A percentile compares a stretch with the other conserved stretches of the same genome.
Evolutionary conservation across 2,888 invertebrate species (phyloP).

Genomic region (Cephus sareptanus): DNA sequence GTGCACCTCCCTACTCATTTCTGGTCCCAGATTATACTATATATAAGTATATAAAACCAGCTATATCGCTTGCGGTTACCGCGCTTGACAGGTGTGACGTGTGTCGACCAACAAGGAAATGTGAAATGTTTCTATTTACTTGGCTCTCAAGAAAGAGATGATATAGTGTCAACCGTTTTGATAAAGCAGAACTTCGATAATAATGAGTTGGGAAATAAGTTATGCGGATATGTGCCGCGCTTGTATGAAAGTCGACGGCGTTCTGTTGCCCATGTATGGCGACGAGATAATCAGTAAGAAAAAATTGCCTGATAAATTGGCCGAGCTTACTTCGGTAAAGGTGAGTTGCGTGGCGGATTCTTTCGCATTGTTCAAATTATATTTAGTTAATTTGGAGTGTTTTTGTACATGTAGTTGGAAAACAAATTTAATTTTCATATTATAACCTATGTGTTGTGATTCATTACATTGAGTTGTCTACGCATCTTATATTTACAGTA

Average conservation of each 20-base stretch:
- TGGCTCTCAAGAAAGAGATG: not conserved
- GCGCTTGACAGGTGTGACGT: not conserved
- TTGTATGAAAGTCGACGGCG: conserved; percentile 59
- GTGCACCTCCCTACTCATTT: too few species aligned
- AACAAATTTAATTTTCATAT: not conserved
- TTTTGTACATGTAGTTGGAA: not conserved
- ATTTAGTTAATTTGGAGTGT: not conserved
- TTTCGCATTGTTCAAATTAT: not conserved
- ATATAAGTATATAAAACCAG: not conserved
- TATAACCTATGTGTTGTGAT: not conserved
- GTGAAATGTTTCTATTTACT: conserved; percentile 3
- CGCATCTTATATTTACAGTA: not conserved
- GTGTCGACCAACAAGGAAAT: not conserved
- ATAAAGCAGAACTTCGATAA: conserved; percentile 15
- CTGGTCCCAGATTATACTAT: too few species aligned
- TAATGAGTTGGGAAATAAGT: conserved; percentile 46
- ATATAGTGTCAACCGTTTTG: not conserved
- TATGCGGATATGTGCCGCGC: conserved; percentile 58
- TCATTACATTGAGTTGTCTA: not conserved
- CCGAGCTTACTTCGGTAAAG: conserved; percentile 53
- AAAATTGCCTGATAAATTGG: conserved; percentile 54
- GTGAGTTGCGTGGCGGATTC: conserved; percentile 25
- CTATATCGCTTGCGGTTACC: not conserved
- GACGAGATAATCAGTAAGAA: conserved; percentile 41
- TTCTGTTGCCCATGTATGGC: conserved; percentile 56